These are phyloP conservation scores for Danio choprae DNA, from an alignment of 2,797 vertebrate species.

Conservation along the genomic window DNA sequence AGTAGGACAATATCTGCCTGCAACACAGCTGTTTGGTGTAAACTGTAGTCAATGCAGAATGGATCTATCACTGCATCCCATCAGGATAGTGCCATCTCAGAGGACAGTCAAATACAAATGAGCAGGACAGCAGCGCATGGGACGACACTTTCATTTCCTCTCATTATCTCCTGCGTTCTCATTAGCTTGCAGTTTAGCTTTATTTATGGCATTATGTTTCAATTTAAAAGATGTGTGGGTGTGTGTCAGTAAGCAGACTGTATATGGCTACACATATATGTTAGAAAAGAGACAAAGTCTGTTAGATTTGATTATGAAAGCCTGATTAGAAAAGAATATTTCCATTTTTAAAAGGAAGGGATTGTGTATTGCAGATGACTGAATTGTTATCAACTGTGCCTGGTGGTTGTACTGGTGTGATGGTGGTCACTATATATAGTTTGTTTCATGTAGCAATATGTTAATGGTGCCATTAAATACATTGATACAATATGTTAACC, in stretches of 20 bases:
- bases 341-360: not conserved
- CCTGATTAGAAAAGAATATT: not conserved
- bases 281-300: not conserved
- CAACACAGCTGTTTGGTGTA: conserved; percentile 58
- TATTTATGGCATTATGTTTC: conserved; percentile 44
- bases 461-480: no score
- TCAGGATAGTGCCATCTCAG: no score
- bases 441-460: no score
- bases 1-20: conserved; percentile 42
- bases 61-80: conserved; percentile 72
- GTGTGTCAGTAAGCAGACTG: not conserved
- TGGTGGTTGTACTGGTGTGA: not conserved
- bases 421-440: not conserved
- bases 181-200: conserved; percentile 59
- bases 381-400: not conserved
- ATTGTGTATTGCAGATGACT: not conserved
- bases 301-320: not conserved
- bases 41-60: conserved; percentile 74
- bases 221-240: conserved; percentile 21
- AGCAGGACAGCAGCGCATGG: conserved; percentile 65
- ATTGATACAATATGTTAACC: no score
- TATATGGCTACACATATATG: not conserved
- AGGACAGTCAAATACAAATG: conserved; percentile 75
- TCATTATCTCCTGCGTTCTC: conserved; percentile 43
- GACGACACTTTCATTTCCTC: conserved; percentile 45